phyloP scores from a whole-genome alignment of 2,113 vertebrate genomes.

The Edolisoma coerulescens region DNA sequence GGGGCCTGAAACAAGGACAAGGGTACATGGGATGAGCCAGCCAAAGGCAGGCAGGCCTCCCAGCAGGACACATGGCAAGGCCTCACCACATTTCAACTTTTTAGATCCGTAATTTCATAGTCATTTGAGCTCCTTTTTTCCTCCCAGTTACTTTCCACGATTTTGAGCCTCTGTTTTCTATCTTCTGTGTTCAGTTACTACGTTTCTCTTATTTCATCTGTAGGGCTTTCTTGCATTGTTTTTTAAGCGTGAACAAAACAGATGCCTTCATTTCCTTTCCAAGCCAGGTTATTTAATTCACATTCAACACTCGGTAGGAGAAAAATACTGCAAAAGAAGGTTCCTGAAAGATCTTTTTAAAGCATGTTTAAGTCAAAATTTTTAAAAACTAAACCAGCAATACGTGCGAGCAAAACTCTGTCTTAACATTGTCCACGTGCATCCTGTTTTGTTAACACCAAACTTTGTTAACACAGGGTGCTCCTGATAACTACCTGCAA shows the following conservation, averaged over 20 bases:
- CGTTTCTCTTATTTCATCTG: not conserved
- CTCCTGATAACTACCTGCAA: not conserved
- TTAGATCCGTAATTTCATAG: not conserved
- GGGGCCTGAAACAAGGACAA: not conserved
- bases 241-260: slow-evolving; percentile 3
- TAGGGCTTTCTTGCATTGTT: not conserved
- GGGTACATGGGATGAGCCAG: not conserved
- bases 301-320: not conserved
- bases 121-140: not conserved
- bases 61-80: not conserved
- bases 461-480: not conserved
- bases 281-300: not conserved
- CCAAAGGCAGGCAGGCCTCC: not conserved
- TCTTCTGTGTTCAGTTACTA: not conserved
- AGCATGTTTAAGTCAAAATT: not conserved
- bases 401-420: not conserved
- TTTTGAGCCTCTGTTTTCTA: not conserved
- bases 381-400: not conserved
- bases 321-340: not conserved
- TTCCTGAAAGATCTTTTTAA: not conserved
- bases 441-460: not conserved
- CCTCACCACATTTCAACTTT: not conserved
- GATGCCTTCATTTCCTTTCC: slow-evolving; percentile 31
- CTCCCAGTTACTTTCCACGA: not conserved
- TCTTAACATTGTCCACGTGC: not conserved